phyloP scores from a whole-genome alignment of 2,888 invertebrate species.

The Andrena dorsata region DNA sequence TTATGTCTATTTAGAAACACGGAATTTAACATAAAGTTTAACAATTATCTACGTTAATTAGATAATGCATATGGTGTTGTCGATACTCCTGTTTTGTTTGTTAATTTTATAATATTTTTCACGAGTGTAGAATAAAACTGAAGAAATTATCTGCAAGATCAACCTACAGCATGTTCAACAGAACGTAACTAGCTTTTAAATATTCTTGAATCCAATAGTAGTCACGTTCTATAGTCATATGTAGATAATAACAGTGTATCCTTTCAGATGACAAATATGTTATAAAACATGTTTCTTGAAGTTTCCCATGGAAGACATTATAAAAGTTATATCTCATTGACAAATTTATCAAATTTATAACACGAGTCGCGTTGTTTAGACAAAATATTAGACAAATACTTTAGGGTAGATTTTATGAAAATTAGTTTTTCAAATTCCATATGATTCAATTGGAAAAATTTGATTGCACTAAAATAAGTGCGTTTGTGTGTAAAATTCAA shows the following conservation, averaged over 20 bases:
- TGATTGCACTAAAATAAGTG: slow-evolving; percentile 13
- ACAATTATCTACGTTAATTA: slow-evolving; percentile 19
- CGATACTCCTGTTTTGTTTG: slow-evolving; percentile 1
- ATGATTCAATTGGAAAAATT: slow-evolving; percentile 9
- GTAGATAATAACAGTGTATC: slow-evolving; percentile 65
- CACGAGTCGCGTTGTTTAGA: slow-evolving; percentile 29
- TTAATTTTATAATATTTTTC: slow-evolving; percentile 10
- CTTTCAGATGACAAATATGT: slow-evolving; percentile 60
- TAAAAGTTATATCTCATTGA: slow-evolving; percentile 34
- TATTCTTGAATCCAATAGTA: slow-evolving; percentile 57
- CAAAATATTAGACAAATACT: slow-evolving; percentile 30
- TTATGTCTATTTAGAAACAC: slow-evolving; percentile 4
- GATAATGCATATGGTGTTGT: slow-evolving; percentile 5
- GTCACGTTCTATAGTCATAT: slow-evolving; percentile 63
- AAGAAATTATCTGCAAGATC: slow-evolving; percentile 62
- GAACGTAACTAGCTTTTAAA: slow-evolving; percentile 66
- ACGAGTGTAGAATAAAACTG: slow-evolving; percentile 4
- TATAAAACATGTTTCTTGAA: slow-evolving; percentile 71
- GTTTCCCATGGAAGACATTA: slow-evolving; percentile 69
- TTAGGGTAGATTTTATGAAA: slow-evolving; percentile 21
- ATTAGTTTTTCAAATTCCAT: slow-evolving; percentile 4
- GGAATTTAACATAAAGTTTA: slow-evolving; percentile 40
- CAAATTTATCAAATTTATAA: slow-evolving; percentile 35
- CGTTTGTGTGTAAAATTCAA: slow-evolving; percentile 28
- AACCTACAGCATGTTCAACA: slow-evolving; percentile 73